phyloP scores from a whole-genome alignment of 1,140 invertebrate genomes.

The Drosophila pseudoobscura region DNA sequence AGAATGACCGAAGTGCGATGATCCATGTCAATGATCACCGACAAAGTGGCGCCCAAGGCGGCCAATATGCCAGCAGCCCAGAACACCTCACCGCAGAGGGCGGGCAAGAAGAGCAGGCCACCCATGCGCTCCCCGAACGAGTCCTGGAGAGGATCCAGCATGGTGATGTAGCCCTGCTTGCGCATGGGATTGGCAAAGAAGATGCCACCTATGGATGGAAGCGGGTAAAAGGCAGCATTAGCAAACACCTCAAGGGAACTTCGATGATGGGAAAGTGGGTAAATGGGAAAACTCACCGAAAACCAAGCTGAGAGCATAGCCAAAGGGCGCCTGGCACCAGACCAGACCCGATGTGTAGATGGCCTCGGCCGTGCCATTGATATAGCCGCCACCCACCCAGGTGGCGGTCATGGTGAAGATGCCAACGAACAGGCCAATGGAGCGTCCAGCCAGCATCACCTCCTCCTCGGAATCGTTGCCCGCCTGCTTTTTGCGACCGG shows the following conservation, averaged over 20 bases:
- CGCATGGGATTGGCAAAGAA: slow-evolving; percentile 99
- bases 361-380: slow-evolving; percentile 98
- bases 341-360: slow-evolving; percentile 95
- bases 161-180: slow-evolving; percentile 98
- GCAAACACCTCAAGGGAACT: no score
- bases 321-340: slow-evolving; percentile 99
- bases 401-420: slow-evolving; percentile 99
- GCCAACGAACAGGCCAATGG: slow-evolving; percentile 97
- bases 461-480: slow-evolving; percentile 96
- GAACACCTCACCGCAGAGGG: slow-evolving; percentile 98
- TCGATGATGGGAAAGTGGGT: no score
- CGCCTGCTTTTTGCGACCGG: slow-evolving; percentile 93
- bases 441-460: slow-evolving; percentile 97
- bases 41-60: slow-evolving; percentile 96
- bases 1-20: slow-evolving; percentile 96
- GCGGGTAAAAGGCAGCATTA: background rate
- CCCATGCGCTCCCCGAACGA: slow-evolving; percentile 98
- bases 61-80: slow-evolving; percentile 99
- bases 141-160: slow-evolving; percentile 98
- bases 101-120: slow-evolving; percentile 97
- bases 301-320: slow-evolving; percentile 96
- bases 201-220: slow-evolving; percentile 90
- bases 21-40: slow-evolving; percentile 98
- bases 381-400: slow-evolving; percentile 99
- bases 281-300: slow-evolving; percentile 87